Evolutionary conservation across 2,797 vertebrate genomes (phyloP).

Genomic region (Rhadinocentrus ornatus): DNA sequence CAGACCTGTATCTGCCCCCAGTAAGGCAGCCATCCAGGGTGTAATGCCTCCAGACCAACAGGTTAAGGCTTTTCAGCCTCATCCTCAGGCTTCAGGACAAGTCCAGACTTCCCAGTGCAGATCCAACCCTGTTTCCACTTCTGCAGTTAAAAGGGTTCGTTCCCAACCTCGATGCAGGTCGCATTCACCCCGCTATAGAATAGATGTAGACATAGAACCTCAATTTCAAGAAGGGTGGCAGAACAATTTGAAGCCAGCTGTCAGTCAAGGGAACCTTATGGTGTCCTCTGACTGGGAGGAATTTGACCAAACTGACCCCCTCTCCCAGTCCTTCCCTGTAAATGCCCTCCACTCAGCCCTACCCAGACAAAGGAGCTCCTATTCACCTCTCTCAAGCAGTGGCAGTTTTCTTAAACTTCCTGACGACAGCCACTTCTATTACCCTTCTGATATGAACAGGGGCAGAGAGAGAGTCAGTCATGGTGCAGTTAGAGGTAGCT

Average conservation of each 20-base stretch:
- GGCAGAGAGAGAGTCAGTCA: not conserved
- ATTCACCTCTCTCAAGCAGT: constrained; percentile 4
- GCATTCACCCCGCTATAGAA: constrained; percentile 64
- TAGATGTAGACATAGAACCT: constrained; percentile 67
- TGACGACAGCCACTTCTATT: not conserved
- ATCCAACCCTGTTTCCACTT: not conserved
- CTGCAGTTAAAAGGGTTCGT: constrained; percentile 68
- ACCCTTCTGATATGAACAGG: fast-evolving
- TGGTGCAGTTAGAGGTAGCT: not conserved
- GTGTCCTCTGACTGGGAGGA: not conserved
- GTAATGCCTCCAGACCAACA: constrained; percentile 19
- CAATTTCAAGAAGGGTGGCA: not conserved
- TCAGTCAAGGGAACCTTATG: constrained; percentile 23
- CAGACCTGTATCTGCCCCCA: constrained; percentile 42
- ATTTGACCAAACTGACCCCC: not conserved
- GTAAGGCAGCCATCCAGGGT: constrained; percentile 33
- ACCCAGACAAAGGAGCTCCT: not conserved
- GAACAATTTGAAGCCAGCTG: not conserved
- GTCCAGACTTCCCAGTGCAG: constrained; percentile 32
- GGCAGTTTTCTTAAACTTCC: constrained; percentile 28
- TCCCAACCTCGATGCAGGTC: fast-evolving
- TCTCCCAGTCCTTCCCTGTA: constrained; percentile 57
- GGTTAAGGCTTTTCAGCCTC: constrained; percentile 20
- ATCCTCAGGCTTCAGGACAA: constrained; percentile 27
- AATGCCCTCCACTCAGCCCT: not conserved